These are phyloP conservation scores for Zaprionus africanus DNA, from an alignment of 1,140 invertebrate genomes.

Conservation along the genomic window DNA sequence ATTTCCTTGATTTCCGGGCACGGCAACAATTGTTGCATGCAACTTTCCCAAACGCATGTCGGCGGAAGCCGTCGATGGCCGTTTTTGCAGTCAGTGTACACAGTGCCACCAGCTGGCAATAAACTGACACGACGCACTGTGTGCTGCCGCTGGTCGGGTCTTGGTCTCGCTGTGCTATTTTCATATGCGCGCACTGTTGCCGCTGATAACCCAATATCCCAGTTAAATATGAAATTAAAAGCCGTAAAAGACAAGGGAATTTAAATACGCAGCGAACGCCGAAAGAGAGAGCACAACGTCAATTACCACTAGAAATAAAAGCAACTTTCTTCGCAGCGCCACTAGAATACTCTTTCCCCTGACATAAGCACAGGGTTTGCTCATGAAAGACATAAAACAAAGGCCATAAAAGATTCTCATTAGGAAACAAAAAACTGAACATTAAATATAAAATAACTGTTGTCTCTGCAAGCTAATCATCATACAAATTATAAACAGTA, in stretches of 20 bases:
- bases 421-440: too few species aligned
- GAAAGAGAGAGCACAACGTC: slow-evolving; percentile 66
- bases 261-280: slow-evolving; percentile 51
- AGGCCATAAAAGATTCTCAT: too few species aligned
- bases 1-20: neutral
- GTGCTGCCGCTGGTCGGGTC: slow-evolving; percentile 9
- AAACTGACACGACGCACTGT: neutral
- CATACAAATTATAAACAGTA: too few species aligned
- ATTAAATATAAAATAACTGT: too few species aligned
- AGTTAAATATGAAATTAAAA: slow-evolving; percentile 76
- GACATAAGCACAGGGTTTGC: neutral
- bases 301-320: slow-evolving; percentile 34
- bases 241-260: slow-evolving; percentile 63
- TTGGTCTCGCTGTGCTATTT: slow-evolving; percentile 63
- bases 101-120: neutral
- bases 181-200: slow-evolving; percentile 70
- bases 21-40: slow-evolving; percentile 21
- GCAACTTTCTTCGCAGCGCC: neutral
- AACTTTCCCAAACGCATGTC: slow-evolving; percentile 27
- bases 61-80: neutral
- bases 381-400: neutral
- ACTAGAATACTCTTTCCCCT: neutral
- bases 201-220: slow-evolving; percentile 80
- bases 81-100: slow-evolving; percentile 8
- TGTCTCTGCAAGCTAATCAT: too few species aligned